Evolutionary conservation across 2,888 invertebrate genomes (phyloP).

Genomic region (Loripinus fragilis): DNA sequence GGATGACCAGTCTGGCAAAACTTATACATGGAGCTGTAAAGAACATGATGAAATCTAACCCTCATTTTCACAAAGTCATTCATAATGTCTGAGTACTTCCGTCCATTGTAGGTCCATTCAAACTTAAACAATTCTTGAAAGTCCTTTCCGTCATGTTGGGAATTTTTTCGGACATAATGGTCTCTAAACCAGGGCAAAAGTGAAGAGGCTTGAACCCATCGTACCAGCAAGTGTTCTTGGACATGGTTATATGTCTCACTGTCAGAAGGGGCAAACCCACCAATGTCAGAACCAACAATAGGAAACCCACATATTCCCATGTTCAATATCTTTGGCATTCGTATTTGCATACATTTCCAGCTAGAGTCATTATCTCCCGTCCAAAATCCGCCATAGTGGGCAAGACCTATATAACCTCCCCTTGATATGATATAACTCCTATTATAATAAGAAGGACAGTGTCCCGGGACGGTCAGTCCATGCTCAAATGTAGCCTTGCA

Average conservation of each 20-base stretch:
- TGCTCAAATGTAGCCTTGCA: neutral
- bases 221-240: neutral
- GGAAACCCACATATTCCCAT: slow-evolving; percentile 3
- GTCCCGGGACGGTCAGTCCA: neutral
- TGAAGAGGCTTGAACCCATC: neutral
- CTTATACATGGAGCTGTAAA: neutral
- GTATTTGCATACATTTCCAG: neutral
- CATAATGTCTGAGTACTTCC: slow-evolving; percentile 4
- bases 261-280: neutral
- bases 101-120: neutral
- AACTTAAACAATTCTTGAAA: neutral
- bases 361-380: neutral
- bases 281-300: neutral
- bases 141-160: neutral
- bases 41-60: neutral
- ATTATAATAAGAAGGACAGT: neutral
- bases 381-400: neutral
- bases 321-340: neutral
- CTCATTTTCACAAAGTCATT: neutral
- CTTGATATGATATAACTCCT: slow-evolving; percentile 11
- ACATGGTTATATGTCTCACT: neutral
- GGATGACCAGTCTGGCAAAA: neutral
- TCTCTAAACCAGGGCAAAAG: slow-evolving; percentile 5
- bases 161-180: neutral
- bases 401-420: neutral